Base-by-base conservation (phyloP, 2,888 invertebrate genomes). In the Druceiella hillmani region DNA sequence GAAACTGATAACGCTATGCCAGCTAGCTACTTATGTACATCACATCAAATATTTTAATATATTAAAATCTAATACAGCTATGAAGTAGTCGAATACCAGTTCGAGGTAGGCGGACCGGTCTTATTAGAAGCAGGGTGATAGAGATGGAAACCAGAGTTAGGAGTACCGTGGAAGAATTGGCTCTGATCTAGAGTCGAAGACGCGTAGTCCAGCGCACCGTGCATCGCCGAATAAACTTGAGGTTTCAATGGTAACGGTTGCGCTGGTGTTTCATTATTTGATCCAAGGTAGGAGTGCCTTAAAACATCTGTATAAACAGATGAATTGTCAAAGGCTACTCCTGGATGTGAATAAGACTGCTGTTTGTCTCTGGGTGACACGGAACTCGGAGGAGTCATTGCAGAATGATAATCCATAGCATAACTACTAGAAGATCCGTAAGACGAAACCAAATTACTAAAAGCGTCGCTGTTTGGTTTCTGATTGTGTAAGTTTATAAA, bases 351-450 rank as follows among this genome's bases (percentile, higher is more conserved):
- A 38, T 70, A 70, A 40, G 69, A 62, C 51, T 81, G 82, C 52
- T 79, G 86, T 58, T 75, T 90, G 56, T 94, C 94, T 43, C 93
- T 76, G 0, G 95, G 94, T 3, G 94, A 94, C 2, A 94, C 94
- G 3, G 94, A 94, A n/a, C 92, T 91, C 34, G 95, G 95, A 35
- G 94, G 94, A 3, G 94, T 94, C 89, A 95, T 94, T 31, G 91
- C 90, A 25, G 90, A 86, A 61, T 93, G 93, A 55, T 90, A 90
- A 55, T 89, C 89, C 46, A 83, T 84, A 41, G 75, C 69, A 48
- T 78, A 76, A 25, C 81, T 78, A 51, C 27, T 20, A 20, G 6
- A 20, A 20, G 81, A 81, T 30, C 72, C 66, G 17, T 66, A 78
- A 1, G 74, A 71, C 6, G 75, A 75, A 7, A 75, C 75, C 28